These are phyloP conservation scores for Nyctalus aviator DNA, from an alignment of 2,797 vertebrate genomes.

Conservation along the genomic window DNA sequence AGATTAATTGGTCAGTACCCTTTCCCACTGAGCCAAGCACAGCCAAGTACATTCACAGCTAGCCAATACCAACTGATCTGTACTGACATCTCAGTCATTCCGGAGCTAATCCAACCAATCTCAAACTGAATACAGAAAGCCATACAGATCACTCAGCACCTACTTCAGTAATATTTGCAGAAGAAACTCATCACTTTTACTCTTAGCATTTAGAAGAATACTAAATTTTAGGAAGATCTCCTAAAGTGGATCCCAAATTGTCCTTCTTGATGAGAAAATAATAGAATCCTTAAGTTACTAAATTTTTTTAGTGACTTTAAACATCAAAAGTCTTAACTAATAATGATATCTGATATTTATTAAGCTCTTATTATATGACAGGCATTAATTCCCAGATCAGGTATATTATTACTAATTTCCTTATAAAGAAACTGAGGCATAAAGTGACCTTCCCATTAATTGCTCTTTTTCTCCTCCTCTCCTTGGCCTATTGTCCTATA, in stretches of 20 bases:
- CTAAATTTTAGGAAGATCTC: neutral
- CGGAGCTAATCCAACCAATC: neutral
- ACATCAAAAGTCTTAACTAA: neutral
- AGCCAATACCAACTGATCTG: neutral
- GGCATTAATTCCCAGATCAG: neutral
- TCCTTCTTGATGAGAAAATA: neutral
- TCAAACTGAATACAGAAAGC: neutral
- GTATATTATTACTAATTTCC: neutral
- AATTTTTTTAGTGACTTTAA: neutral
- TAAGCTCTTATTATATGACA: neutral
- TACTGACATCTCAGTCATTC: neutral
- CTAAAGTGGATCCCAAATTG: neutral
- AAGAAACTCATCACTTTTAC: neutral
- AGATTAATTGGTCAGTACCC: neutral
- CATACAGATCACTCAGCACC: neutral
- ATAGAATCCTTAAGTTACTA: neutral
- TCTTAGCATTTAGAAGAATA: neutral
- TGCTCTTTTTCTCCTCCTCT: neutral
- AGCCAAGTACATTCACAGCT: neutral
- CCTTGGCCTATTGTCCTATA: neutral
- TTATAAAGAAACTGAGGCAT: neutral
- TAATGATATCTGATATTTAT: neutral
- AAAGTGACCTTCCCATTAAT: neutral
- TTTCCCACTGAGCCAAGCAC: neutral
- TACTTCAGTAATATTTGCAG: neutral